These are phyloP conservation scores for Macaria liturata DNA, from an alignment of 2,888 invertebrate genomes.

Conservation along the genomic window DNA sequence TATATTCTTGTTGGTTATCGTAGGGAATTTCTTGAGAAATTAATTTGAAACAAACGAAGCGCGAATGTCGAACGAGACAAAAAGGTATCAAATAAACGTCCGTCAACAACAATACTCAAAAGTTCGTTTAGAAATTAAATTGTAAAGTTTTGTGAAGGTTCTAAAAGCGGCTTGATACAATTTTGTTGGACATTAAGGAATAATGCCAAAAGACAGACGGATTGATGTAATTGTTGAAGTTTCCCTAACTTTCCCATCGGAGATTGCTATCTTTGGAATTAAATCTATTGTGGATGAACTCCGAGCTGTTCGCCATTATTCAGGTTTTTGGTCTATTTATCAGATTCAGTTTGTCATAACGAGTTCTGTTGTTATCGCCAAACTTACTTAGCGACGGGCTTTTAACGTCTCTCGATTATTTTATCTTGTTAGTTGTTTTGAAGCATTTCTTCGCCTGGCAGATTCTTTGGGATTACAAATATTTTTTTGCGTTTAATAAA, in stretches of 20 bases:
- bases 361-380: conserved; percentile 14
- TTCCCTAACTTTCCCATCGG: conserved; percentile 29
- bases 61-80: neutral
- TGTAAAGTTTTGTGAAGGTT: conserved; percentile 27
- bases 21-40: neutral
- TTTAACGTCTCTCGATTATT: conserved; percentile 1
- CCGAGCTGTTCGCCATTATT: conserved; percentile 20
- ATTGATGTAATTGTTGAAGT: conserved; percentile 38
- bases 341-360: conserved; percentile 17
- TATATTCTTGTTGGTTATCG: too few species aligned
- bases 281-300: conserved; percentile 26
- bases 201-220: conserved; percentile 36
- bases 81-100: conserved; percentile 14
- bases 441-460: too few species aligned
- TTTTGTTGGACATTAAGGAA: conserved; percentile 34
- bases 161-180: conserved; percentile 31
- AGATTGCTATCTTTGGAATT: conserved; percentile 27
- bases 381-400: conserved; percentile 6
- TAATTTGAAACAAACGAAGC: neutral
- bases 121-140: conserved; percentile 17
- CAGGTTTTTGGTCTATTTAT: conserved; percentile 14
- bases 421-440: conserved; percentile 1
- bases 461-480: too few species aligned
- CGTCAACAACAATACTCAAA: conserved; percentile 20
- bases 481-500: too few species aligned